Base-by-base conservation (phyloP, 2,888 invertebrate species). In the Drosophila stalkeri region DNA sequence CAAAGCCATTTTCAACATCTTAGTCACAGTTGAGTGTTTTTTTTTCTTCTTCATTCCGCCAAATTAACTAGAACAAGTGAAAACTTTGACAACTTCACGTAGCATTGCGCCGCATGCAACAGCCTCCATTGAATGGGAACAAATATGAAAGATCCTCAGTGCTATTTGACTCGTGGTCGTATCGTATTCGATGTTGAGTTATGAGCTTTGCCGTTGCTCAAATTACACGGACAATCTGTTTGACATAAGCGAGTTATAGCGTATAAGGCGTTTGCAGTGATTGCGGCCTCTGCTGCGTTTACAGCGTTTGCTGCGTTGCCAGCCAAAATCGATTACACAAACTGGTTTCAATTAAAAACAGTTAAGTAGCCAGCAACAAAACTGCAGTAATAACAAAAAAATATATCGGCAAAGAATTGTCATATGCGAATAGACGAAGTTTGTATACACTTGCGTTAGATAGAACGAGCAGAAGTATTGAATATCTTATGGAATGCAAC, bases 291-390 rank as follows among this genome's bases (percentile, higher is more conserved):
- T 64, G 71, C 37, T 16, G 47, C 16, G n/a, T 47, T 16, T 47
- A 27, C 47, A n/a, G 27, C 47, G 47, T 37, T 39, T 39, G 41
- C 41, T 8, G 18, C 43, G 43, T 43, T 18, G 31, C 33, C 33
- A 20, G 33, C 54, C 64, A 73, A 77, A 85, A 85, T 77, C 88
- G 88, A 86, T 90, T 88, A 90, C 89, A 66, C 54, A 86, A 89
- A 86, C 85, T 82, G 85, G 85, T 86, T 86, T 83, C 86, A 86
- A 86, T 86, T 86, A 85, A 88, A 86, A 78, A 86, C 85, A 86
- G 85, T 86, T 90, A 86, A 90, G 81, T 82, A 77, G 74, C 31
- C 72, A 62, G 31, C 73, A 52, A 52, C 52, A 35, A 35, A 35
- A 20, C 52, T 35, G 31, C 56, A 31, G 14, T 8, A 56, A 27